These are phyloP conservation scores for Aspidiotus rigidus DNA, from an alignment of 2,888 invertebrate genomes.

Conservation along the genomic window DNA sequence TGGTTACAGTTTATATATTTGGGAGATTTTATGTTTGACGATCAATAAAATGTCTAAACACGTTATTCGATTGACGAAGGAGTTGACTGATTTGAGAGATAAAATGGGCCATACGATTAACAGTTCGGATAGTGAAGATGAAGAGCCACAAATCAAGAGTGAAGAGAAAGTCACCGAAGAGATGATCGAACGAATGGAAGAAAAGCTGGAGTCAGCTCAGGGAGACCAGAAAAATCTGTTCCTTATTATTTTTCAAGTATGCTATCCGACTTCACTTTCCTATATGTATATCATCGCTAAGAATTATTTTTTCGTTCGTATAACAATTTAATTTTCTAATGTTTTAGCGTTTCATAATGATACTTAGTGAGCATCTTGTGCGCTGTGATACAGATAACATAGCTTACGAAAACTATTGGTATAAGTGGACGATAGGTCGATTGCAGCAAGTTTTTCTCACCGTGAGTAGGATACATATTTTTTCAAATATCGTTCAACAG, in stretches of 20 bases:
- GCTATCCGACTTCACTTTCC: not conserved
- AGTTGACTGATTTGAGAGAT: conserved; percentile 75
- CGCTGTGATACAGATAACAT: conserved; percentile 86
- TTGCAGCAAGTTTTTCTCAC: conserved; percentile 88
- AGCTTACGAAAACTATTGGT: conserved; percentile 91
- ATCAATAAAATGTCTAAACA: conserved; percentile 95
- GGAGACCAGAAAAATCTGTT: conserved; percentile 95
- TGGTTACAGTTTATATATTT: conserved; percentile 67
- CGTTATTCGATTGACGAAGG: conserved; percentile 58
- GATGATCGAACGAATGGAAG: conserved; percentile 91
- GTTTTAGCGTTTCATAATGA: conserved; percentile 85
- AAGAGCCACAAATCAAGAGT: conserved; percentile 44
- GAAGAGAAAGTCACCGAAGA: conserved; percentile 63
- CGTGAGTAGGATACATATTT: conserved; percentile 50
- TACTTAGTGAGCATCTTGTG: conserved; percentile 89
- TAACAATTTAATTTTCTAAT: not conserved
- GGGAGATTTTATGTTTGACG: conserved; percentile 93
- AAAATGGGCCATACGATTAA: conserved; percentile 75
- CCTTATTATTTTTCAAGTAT: conserved; percentile 85
- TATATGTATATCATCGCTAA: not conserved
- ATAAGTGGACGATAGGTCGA: conserved; percentile 88
- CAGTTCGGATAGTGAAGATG: conserved; percentile 66
- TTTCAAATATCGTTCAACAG: not conserved
- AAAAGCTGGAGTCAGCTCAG: conserved; percentile 84
- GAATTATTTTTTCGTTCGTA: not conserved